Evolutionary conservation across 2,888 invertebrate species (phyloP).

Genomic region (Conops quadrifasciatus): DNA sequence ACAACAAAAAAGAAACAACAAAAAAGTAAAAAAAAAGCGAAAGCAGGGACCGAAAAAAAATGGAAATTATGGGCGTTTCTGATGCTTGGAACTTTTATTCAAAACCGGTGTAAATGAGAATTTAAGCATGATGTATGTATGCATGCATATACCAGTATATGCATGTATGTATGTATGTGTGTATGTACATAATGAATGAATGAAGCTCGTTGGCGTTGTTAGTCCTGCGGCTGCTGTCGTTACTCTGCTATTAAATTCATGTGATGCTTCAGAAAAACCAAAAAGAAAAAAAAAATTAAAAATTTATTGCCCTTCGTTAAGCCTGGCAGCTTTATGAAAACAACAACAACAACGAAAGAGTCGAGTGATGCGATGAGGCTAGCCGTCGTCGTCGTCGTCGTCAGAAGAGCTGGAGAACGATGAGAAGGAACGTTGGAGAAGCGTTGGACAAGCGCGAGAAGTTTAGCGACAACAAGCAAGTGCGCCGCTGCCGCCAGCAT

Average conservation of each 20-base stretch:
- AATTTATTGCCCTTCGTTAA: constrained; percentile 25
- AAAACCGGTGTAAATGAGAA: no score
- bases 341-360: constrained; percentile 4
- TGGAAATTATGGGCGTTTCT: no score
- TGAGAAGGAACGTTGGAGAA: no score
- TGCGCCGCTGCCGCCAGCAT: constrained; percentile 25
- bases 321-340: not conserved
- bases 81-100: no score
- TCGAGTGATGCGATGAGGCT: no score
- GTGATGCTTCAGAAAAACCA: no score
- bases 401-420: no score
- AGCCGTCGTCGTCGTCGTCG: no score
- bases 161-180: constrained; percentile 31
- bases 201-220: constrained; percentile 14
- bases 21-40: no score
- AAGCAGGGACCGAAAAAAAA: no score
- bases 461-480: no score
- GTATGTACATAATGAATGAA: constrained; percentile 25
- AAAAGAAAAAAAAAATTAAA: constrained; percentile 7
- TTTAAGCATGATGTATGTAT: constrained; percentile 18
- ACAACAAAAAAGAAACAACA: not conserved
- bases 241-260: constrained; percentile 35
- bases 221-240: constrained; percentile 28
- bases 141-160: constrained; percentile 15
- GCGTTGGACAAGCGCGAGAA: no score